Evolutionary conservation across 2,888 invertebrate species (phyloP), one percentile per base, ranked within the genome.

Genomic region (Dexiosoma caninum): DNA sequence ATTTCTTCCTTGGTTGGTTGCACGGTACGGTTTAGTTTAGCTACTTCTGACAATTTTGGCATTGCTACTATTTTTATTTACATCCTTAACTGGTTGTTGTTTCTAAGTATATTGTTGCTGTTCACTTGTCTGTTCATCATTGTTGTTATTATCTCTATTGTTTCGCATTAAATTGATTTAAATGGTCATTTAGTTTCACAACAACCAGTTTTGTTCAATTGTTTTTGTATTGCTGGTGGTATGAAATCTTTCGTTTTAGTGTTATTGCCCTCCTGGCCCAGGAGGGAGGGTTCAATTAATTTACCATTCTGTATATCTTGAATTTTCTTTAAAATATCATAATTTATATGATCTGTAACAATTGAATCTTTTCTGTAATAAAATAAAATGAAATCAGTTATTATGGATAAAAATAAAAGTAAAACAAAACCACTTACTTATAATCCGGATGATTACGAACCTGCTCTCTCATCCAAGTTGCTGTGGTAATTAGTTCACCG

Each of bases 381-480:
- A 1, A 30, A 37, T 2, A 30, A 40, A 37, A 5, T 2, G 10
- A 37, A n/a, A 30, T 30, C 40, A 2, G 12, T 10, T 51, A 35
- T 30, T 30, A 21, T n/a, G n/a, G n/a, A n/a, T n/a, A n/a, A n/a
- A n/a, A n/a, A n/a, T n/a, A n/a, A n/a, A n/a, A n/a, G n/a, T 23
- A 14, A n/a, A 16, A 4, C 10, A 37, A 37, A 32, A 40, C 14
- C 0, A 37, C 92, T 92, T 88, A 96, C 96, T 95, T 95, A 91
- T 99, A 99, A 40, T 95, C 94, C 0, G 96, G 94, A 91, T 99
- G 99, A 16, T 92, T 92, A 46, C 93, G 92, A 70, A 99, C 95
- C 91, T 97, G 98, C 82, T 95, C 93, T 60, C 99, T 93, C 87
- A 98, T 95, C 97, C 98, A 99, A 35, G 95, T 92, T 51, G 99